Evolutionary conservation across 2,888 invertebrate species (phyloP), one percentile per base, ranked within the genome.

Genomic region (Cacoxenus indagator): DNA sequence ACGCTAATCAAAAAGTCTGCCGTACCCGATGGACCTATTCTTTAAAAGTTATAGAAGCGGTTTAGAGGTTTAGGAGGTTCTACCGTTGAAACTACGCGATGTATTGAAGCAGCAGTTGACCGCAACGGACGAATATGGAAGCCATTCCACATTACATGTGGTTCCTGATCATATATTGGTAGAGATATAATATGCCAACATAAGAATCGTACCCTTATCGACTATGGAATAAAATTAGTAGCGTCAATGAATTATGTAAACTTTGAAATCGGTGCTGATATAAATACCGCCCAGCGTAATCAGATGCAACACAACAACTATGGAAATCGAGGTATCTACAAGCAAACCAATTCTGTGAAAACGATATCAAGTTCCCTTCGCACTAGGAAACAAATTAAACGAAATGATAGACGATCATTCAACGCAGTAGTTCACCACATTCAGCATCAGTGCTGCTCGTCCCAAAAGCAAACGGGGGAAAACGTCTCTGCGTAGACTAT

Each of bases 61-160:
- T 59, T 74, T 27, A 68, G 68, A 65, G 73, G 70, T 27, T 73
- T 76, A 43, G 72, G 74, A 3, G 74, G 70, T 37, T 54, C 67
- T 4, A 27, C 64, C 1, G 72, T 75, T 6, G 67, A 70, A 29
- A 57, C 62, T 14, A 48, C 11, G 6, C 55, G 66, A 9, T 24
- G 26, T 14, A 69, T 74, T 5, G 48, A 67, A 8, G 37, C 29
- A 8, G 27, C 59, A 8, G 61, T 72, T 5, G 17, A 29, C 4
- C 57, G 71, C 17, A 68, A 71, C 8, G 68, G 27, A 4, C 57
- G 69, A 8, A n/a, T n/a, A n/a, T 24, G 19, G 57, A 19, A 17
- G 65, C 8, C 43, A 64, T 6, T 51, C 64, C 2, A 48, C 9
- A 4, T 31, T 71, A n/a, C 51, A 69, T 22, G 62, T 74, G 17